phyloP scores from a whole-genome alignment of 2,888 invertebrate genomes.

The Trachelus stipa region DNA sequence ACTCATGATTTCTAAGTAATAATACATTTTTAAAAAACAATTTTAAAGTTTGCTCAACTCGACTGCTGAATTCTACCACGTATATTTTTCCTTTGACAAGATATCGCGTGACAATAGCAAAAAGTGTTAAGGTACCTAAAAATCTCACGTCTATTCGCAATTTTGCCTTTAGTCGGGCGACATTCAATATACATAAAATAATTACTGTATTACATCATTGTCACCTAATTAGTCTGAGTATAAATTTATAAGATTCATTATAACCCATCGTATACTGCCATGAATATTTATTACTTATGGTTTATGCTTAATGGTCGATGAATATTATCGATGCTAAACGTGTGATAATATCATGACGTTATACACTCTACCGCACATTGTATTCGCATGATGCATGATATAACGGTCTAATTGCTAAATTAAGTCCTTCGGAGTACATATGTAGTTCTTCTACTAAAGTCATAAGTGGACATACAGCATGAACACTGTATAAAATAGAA shows the following conservation, averaged over 20 bases:
- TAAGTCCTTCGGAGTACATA: conserved; percentile 13
- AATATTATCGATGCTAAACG: neutral
- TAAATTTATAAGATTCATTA: neutral
- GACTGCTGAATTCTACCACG: neutral
- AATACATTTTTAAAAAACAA: neutral
- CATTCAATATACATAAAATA: neutral
- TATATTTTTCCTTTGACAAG: neutral
- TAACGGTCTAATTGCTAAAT: conserved; percentile 28
- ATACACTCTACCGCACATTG: neutral
- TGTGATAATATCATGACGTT: neutral
- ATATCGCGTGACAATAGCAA: neutral
- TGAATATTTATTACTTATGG: neutral
- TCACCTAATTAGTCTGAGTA: neutral
- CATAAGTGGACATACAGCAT: neutral
- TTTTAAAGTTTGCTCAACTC: neutral
- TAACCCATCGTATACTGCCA: neutral
- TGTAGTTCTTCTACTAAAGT: conserved; percentile 4
- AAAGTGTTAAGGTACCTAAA: too few relatives aligned
- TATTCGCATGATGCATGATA: neutral
- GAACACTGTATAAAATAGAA: neutral
- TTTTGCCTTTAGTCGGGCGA: too few relatives aligned
- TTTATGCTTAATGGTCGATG: neutral
- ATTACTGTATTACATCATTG: neutral
- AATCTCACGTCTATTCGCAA: too few relatives aligned
- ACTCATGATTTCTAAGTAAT: neutral